Conservation (phyloP, 2,797 vertebrate genomes). For the Thunnus albacares region DNA sequence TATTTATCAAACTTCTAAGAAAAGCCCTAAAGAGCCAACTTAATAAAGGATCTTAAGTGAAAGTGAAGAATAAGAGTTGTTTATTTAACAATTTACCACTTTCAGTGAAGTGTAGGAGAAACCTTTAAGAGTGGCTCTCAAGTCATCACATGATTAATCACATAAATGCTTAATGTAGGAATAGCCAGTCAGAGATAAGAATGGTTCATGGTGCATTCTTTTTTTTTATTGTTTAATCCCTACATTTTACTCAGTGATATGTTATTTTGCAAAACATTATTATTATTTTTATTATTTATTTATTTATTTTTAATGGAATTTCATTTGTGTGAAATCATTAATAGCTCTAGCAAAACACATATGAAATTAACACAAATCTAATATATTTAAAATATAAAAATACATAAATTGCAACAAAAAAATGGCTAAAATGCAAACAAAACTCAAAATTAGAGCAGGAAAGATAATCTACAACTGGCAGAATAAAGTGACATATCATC, state of each 20-base stretch:
- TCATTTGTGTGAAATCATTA: not conserved
- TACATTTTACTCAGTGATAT: not conserved
- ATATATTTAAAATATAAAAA: not conserved
- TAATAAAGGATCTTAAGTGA: not conserved
- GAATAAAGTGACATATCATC: no score
- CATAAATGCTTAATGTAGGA: not conserved
- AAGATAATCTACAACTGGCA: no score
- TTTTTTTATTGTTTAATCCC: no score
- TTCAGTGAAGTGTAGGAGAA: slow-evolving; percentile 18
- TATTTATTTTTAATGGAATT: not conserved
- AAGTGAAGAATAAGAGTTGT: not conserved
- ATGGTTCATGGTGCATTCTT: not conserved
- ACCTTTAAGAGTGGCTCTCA: not conserved
- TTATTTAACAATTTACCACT: not conserved
- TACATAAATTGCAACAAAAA: no score
- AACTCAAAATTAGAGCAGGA: not conserved
- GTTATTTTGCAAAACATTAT: not conserved
- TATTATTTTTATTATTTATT: no score
- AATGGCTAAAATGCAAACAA: not conserved
- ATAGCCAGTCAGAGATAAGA: not conserved
- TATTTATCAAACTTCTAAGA: slow-evolving; percentile 12
- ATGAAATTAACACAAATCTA: not conserved
- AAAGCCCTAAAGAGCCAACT: not conserved
- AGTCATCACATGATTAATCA: not conserved
- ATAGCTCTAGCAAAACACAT: not conserved